These are phyloP conservation scores for Thryonomys swinderianus DNA, from an alignment of 2,113 vertebrate species.

Conservation along the genomic window DNA sequence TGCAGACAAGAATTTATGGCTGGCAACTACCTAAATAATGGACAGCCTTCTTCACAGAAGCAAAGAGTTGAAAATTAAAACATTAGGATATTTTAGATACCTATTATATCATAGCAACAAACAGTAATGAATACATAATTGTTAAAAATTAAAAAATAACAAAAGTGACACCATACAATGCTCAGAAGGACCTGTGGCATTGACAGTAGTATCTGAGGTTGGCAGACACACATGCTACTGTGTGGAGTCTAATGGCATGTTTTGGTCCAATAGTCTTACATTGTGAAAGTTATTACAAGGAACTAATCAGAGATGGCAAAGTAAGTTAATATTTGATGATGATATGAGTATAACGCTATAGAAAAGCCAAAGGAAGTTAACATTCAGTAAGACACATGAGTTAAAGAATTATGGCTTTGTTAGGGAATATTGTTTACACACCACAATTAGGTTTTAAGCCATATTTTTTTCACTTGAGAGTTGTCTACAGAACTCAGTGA, in stretches of 20 bases:
- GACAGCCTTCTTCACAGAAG: not conserved
- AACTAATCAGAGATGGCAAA: not conserved
- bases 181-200: not conserved
- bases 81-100: not conserved
- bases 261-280: not conserved
- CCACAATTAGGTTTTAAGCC: not conserved
- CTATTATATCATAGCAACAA: not conserved
- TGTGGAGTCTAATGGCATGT: not conserved
- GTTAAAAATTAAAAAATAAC: not conserved
- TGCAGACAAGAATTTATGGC: not conserved
- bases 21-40: not conserved
- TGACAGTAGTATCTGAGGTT: not conserved
- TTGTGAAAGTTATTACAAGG: not conserved
- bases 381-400: not conserved
- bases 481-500: not conserved
- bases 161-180: not conserved
- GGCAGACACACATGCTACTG: not conserved
- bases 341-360: not conserved
- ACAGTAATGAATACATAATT: not conserved
- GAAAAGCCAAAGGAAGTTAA: not conserved
- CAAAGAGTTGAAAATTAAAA: constrained; percentile 25
- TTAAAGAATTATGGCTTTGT: not conserved
- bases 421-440: not conserved
- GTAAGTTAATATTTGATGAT: not conserved
- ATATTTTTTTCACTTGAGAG: not conserved